Evolutionary conservation across 2,113 vertebrate genomes (phyloP).

Genomic region (Hypanus sabinus): DNA sequence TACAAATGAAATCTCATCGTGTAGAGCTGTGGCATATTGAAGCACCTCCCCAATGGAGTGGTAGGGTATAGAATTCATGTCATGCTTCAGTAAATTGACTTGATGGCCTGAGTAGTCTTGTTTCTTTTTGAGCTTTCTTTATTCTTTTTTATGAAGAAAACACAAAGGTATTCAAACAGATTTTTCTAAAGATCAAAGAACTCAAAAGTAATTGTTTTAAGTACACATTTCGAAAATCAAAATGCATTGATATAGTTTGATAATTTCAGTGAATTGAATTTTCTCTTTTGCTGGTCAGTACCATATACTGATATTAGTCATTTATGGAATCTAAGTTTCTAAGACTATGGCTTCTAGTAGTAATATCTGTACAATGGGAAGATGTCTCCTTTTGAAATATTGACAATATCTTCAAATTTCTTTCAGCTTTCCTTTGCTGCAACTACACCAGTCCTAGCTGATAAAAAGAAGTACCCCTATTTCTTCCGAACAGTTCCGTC

Average conservation of each 20-base stretch:
- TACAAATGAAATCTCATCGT: background rate
- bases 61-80: too few relatives aligned
- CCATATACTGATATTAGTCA: background rate
- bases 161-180: background rate
- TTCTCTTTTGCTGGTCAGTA: background rate
- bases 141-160: background rate
- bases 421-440: slow-evolving; percentile 92
- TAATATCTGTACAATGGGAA: background rate
- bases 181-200: background rate
- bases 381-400: background rate
- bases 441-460: slow-evolving; percentile 90
- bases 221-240: background rate
- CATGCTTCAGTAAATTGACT: background rate
- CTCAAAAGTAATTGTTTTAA: background rate
- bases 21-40: background rate
- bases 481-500: slow-evolving; percentile 98
- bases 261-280: background rate
- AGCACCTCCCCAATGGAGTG: background rate
- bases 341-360: background rate
- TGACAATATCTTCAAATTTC: slow-evolving; percentile 38
- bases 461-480: slow-evolving; percentile 97
- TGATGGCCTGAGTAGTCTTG: background rate
- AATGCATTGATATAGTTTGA: background rate
- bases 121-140: background rate
- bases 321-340: background rate